These are phyloP conservation scores for Lapara coniferarum DNA, from an alignment of 2,888 invertebrate species.

Conservation along the genomic window DNA sequence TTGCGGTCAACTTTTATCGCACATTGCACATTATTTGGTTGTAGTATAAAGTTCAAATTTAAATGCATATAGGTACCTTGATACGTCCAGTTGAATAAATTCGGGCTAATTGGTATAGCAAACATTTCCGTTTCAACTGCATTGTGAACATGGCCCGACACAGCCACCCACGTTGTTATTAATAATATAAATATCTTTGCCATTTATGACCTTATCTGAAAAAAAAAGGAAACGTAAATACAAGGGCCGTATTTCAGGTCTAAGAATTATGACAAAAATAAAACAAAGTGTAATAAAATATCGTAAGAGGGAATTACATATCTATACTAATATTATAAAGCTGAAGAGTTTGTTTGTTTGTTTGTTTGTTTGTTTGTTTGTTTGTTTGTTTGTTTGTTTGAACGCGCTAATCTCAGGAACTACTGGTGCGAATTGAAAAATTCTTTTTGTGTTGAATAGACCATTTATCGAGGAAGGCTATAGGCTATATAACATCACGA, in stretches of 20 bases:
- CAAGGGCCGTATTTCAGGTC: constrained; percentile 8
- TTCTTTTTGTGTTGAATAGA: no score
- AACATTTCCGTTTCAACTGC: constrained; percentile 90
- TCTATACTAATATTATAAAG: no score
- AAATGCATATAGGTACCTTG: constrained; percentile 81
- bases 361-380: no score
- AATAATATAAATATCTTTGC: constrained; percentile 38
- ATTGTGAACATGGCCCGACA: constrained; percentile 66
- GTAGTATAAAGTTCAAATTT: background rate
- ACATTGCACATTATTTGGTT: background rate
- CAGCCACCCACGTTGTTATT: constrained; percentile 43
- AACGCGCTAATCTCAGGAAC: no score
- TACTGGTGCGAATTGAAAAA: no score
- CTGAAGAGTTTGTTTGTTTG: no score
- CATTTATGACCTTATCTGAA: constrained; percentile 40
- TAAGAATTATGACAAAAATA: background rate
- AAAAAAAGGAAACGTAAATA: constrained; percentile 30
- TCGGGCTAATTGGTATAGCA: constrained; percentile 89
- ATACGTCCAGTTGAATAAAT: constrained; percentile 91
- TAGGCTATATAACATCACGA: no score
- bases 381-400: no score
- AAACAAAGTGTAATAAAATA: background rate
- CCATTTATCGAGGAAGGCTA: no score
- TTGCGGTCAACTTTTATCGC: background rate
- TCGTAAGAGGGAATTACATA: no score